These are phyloP conservation scores for Acipenser oxyrinchus DNA, from an alignment of 2,797 vertebrate genomes.

Conservation along the genomic window DNA sequence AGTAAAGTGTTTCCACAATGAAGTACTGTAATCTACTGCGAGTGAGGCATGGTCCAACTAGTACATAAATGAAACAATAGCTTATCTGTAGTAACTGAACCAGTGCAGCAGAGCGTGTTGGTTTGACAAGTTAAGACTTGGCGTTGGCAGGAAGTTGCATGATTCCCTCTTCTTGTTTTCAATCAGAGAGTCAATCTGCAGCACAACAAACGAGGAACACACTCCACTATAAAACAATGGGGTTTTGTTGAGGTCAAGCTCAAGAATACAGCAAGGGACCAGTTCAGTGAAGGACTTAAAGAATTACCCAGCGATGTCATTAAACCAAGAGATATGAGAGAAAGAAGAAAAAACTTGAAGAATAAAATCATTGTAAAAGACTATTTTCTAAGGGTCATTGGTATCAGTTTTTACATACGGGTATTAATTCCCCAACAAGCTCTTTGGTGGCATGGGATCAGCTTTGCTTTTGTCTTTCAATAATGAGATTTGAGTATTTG, in stretches of 20 bases:
- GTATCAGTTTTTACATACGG: not conserved
- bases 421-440: too few species aligned
- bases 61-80: too few species aligned
- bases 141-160: not conserved
- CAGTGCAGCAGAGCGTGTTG: too few species aligned
- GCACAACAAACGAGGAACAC: conserved; percentile 26
- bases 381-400: not conserved
- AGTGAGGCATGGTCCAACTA: too few species aligned
- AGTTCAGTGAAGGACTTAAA: not conserved
- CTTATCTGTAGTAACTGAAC: not conserved
- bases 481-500: too few species aligned
- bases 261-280: not conserved
- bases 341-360: conserved; percentile 22
- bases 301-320: not conserved
- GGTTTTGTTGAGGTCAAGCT: not conserved
- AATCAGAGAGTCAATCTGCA: conserved; percentile 29
- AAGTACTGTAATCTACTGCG: too few species aligned
- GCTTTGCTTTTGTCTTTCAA: too few species aligned
- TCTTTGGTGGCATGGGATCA: too few species aligned
- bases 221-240: conserved; percentile 30
- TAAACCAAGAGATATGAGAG: conserved; percentile 3
- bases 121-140: too few species aligned
- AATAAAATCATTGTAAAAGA: conserved; percentile 25
- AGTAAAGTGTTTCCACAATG: too few species aligned
- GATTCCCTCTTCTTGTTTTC: conserved; percentile 26